A percentile compares a stretch with the other conserved stretches of the same genome.
Evolutionary conservation across 2,888 invertebrate genomes (phyloP).

Genomic region (Argyresthia albistria): DNA sequence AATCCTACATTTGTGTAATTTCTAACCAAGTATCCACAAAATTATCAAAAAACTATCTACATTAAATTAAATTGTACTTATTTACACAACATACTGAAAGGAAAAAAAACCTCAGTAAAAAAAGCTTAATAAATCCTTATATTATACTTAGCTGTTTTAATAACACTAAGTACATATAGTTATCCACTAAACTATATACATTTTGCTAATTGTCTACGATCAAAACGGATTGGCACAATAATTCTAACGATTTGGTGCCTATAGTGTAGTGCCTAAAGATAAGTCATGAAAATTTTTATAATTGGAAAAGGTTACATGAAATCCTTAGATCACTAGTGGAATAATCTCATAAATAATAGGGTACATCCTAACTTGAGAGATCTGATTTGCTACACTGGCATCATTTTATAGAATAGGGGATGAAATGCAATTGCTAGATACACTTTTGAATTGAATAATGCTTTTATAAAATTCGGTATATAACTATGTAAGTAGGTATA

Average conservation of each 20-base stretch:
- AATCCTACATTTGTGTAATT: not conserved
- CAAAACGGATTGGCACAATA: not conserved
- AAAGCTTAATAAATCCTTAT: too few species aligned
- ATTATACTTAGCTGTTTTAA: not conserved
- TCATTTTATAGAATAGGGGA: not conserved
- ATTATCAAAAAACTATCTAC: not conserved
- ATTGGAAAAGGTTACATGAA: not conserved
- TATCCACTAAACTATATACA: not conserved
- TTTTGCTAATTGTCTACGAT: conserved; percentile 1
- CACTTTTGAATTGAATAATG: too few species aligned
- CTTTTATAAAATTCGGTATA: too few species aligned
- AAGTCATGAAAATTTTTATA: not conserved
- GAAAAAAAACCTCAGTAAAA: too few species aligned
- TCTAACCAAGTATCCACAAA: not conserved
- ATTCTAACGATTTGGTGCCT: not conserved
- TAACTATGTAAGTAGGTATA: too few species aligned
- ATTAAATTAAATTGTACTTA: conserved; percentile 1
- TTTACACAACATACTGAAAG: not conserved
- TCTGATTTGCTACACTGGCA: conserved; percentile 39
- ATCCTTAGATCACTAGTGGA: conserved; percentile 67
- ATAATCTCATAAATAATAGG: conserved; percentile 53
- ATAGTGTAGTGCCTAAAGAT: too few species aligned
- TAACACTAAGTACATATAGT: not conserved
- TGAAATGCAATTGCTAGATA: too few species aligned
- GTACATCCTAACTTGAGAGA: conserved; percentile 34